Evolutionary conservation across 1,140 invertebrate genomes (phyloP).

Genomic region (Druon quercuslanigerum): DNA sequence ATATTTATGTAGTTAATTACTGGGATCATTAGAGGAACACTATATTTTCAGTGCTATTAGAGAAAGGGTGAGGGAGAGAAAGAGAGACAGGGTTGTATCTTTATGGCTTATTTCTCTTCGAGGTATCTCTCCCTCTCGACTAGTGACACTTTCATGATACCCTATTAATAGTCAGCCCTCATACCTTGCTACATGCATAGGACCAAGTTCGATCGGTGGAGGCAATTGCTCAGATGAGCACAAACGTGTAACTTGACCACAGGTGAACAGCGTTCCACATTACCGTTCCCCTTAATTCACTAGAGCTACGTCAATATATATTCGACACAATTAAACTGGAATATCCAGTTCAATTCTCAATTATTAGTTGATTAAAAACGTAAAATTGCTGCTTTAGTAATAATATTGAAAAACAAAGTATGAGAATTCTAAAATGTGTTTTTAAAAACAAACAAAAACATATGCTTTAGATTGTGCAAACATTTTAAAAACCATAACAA

Average conservation of each 20-base stretch:
- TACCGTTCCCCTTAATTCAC: conserved; percentile 24
- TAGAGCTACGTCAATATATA: conserved; percentile 13
- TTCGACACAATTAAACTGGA: conserved; percentile 5
- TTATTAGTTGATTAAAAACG: neutral
- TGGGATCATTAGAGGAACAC: conserved; percentile 6
- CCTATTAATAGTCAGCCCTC: conserved; percentile 15
- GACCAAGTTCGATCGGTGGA: conserved; percentile 19
- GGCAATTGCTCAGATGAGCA: conserved; percentile 15
- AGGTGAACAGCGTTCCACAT: conserved; percentile 17
- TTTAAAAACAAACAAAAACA: too few relatives aligned
- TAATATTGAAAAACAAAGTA: too few relatives aligned
- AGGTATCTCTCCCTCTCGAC: neutral
- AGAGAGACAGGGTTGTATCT: neutral
- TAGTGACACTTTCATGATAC: conserved; percentile 20
- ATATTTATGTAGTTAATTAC: conserved; percentile 31
- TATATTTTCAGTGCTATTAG: conserved; percentile 20
- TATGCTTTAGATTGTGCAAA: too few relatives aligned
- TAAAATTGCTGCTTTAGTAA: neutral
- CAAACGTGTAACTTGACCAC: conserved; percentile 28
- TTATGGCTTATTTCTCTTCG: conserved; percentile 24
- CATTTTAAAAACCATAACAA: too few relatives aligned
- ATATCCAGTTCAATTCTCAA: neutral
- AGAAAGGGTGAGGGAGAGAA: neutral
- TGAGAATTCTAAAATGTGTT: too few relatives aligned
- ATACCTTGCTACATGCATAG: neutral